A percentile compares a stretch with the other conserved stretches of the same genome.
phyloP scores from a whole-genome alignment of 2,888 invertebrate species.

The Drosophila melanocephala region DNA sequence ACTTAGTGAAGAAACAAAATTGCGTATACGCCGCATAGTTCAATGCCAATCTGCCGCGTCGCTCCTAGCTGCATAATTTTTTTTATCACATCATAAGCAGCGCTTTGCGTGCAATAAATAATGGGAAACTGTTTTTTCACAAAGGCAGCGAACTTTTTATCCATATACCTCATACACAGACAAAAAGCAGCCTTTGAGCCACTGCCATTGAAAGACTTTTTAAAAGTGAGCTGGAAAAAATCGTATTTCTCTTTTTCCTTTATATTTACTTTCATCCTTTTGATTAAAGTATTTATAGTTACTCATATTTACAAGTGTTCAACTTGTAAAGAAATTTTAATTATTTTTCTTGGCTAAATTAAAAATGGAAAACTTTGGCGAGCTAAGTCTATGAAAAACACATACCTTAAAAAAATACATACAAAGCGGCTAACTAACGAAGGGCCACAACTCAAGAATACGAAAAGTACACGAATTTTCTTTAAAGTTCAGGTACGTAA shows the following conservation, averaged over 20 bases:
- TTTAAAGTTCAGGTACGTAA: not conserved
- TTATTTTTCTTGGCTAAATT: slow-evolving; percentile 53
- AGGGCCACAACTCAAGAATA: not conserved
- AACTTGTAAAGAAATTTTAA: slow-evolving; percentile 55
- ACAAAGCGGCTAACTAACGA: not conserved
- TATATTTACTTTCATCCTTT: slow-evolving; percentile 17
- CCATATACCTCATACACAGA: not conserved
- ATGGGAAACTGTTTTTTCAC: slow-evolving; percentile 27
- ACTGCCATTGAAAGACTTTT: slow-evolving; percentile 14
- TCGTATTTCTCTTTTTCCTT: slow-evolving; percentile 24
- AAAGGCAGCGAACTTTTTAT: slow-evolving; percentile 33
- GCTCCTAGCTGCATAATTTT: slow-evolving; percentile 46
- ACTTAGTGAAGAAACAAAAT: slow-evolving; percentile 37
- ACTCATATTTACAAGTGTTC: slow-evolving; percentile 3
- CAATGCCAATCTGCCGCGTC: slow-evolving; percentile 55
- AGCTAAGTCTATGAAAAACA: slow-evolving; percentile 10
- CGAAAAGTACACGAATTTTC: not conserved
- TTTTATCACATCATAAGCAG: slow-evolving; percentile 57
- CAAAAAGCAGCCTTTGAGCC: slow-evolving; percentile 34
- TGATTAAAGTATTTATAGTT: slow-evolving; percentile 67
- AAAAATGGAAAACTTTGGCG: slow-evolving; percentile 36
- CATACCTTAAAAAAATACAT: not conserved
- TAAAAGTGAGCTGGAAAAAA: slow-evolving; percentile 15
- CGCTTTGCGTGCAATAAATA: slow-evolving; percentile 36
- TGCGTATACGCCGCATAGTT: slow-evolving; percentile 50